Evolutionary conservation across 2,113 vertebrate species (phyloP).

Genomic region (Eclectus roratus): DNA sequence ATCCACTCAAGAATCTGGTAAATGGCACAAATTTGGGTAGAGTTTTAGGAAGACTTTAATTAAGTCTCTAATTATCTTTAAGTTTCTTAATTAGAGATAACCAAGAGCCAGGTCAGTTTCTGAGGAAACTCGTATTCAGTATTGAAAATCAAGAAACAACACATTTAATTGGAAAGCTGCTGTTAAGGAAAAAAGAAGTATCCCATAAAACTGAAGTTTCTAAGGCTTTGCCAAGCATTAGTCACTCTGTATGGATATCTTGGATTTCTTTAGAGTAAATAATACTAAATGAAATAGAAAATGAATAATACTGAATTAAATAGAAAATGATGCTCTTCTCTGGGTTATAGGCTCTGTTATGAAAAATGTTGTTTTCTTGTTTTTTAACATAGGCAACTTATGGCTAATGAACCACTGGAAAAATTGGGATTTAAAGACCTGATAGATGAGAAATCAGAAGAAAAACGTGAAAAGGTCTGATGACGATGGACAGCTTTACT

Average conservation of each 20-base stretch:
- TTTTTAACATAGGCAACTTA: conserved; percentile 83
- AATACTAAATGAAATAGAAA: neutral
- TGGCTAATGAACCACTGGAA: conserved; percentile 89
- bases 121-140: neutral
- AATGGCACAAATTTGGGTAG: neutral
- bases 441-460: conserved; percentile 63
- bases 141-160: neutral
- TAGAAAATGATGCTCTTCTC: neutral
- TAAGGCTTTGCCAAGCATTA: neutral
- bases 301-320: neutral
- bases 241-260: accelerated
- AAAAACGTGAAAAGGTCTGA: conserved; percentile 53
- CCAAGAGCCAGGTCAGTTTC: neutral
- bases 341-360: neutral
- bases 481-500: neutral
- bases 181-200: neutral
- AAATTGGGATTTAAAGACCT: conserved; percentile 92
- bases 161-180: neutral
- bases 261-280: neutral
- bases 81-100: neutral
- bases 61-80: accelerated
- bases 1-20: neutral
- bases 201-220: neutral
- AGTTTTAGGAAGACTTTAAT: neutral
- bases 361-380: neutral